A percentile compares a stretch with the other conserved stretches of the same genome.
phyloP scores from a whole-genome alignment of 2,797 vertebrate genomes.

The Prunella strophiata region DNA sequence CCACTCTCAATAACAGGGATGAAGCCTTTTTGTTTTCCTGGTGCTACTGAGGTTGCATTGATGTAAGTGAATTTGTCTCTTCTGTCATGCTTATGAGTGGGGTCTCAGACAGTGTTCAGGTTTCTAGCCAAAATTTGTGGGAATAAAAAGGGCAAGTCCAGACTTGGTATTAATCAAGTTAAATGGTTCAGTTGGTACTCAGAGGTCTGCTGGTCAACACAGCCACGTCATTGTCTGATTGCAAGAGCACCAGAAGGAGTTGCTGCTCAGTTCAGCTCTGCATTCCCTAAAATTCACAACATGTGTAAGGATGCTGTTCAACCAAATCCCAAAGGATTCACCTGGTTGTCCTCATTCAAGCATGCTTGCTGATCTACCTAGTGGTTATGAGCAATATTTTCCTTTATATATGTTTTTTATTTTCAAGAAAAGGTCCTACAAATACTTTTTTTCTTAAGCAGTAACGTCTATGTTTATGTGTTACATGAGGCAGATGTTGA shows the following conservation, averaged over 20 bases:
- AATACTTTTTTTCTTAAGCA: background rate
- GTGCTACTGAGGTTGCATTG: background rate
- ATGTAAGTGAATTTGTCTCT: background rate
- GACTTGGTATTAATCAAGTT: background rate
- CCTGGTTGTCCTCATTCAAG: background rate
- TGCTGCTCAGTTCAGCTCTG: background rate
- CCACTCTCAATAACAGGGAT: background rate
- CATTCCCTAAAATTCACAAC: background rate
- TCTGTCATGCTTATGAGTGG: background rate
- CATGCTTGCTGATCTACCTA: background rate
- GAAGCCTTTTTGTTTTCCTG: background rate
- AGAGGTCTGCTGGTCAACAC: background rate
- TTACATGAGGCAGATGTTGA: slow-evolving; percentile 6
- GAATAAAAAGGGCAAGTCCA: background rate
- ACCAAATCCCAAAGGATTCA: background rate
- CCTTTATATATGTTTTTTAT: background rate
- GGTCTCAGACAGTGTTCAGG: background rate
- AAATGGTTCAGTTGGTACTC: background rate
- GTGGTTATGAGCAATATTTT: background rate
- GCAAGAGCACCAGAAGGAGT: background rate
- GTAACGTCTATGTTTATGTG: background rate
- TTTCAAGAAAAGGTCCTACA: background rate
- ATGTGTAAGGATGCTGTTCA: background rate
- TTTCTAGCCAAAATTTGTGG: background rate
- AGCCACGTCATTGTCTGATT: background rate